A percentile compares a stretch with the other conserved stretches of the same genome.
Conservation (phyloP, 2,888 invertebrate genomes). For the Noctua comes region DNA sequence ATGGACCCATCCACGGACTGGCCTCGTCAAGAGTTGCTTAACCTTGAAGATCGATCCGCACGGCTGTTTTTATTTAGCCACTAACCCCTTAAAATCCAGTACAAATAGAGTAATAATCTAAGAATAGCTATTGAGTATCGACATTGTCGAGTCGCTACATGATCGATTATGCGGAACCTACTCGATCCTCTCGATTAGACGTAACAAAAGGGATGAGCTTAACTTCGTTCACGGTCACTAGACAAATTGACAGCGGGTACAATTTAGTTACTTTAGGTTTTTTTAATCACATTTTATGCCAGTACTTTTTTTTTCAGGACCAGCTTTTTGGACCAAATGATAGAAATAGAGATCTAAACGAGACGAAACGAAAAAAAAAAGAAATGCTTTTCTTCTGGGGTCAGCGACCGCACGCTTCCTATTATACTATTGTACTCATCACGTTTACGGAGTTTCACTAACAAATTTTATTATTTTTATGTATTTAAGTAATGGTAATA, state of each 20-base stretch:
- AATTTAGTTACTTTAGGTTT: constrained; percentile 8
- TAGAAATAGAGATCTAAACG: not conserved
- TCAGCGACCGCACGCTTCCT: not conserved
- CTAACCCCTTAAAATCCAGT: not conserved
- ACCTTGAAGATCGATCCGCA: not conserved
- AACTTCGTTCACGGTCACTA: constrained; percentile 41
- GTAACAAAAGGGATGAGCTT: constrained; percentile 51
- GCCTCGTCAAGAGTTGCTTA: not conserved
- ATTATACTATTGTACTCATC: not conserved
- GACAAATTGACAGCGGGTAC: constrained; percentile 37
- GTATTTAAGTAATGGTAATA: too few relatives aligned
- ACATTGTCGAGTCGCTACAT: constrained; percentile 21
- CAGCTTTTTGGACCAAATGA: not conserved
- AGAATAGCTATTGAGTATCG: constrained; percentile 13
- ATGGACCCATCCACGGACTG: not conserved
- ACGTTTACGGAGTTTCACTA: not conserved
- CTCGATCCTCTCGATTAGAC: constrained; percentile 50
- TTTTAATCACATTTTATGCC: constrained; percentile 14
- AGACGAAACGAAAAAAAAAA: not conserved
- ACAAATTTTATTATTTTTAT: too few relatives aligned
- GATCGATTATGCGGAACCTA: constrained; percentile 52
- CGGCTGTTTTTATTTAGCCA: not conserved
- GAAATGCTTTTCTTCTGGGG: not conserved
- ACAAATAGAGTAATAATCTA: constrained; percentile 33
- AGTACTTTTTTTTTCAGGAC: not conserved